Conservation (phyloP, 2,888 invertebrate genomes). For the Dryocosmus kuriphilus region DNA sequence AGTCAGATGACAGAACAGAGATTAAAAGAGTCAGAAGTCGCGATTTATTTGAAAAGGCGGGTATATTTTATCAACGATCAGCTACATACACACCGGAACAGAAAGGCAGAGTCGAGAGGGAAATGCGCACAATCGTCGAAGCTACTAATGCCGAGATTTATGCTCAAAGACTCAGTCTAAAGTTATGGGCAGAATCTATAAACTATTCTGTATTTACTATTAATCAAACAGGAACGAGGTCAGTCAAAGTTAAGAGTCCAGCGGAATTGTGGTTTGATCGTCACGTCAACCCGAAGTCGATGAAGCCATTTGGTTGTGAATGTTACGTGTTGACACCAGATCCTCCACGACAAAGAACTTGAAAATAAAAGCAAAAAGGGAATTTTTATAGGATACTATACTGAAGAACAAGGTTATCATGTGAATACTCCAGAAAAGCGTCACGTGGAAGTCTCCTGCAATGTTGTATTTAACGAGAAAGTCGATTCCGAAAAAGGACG, state of each 20-base stretch:
- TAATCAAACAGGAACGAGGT: conserved; percentile 53
- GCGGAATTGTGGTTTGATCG: conserved; percentile 18
- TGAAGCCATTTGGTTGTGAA: conserved; percentile 47
- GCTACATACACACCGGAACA: conserved; percentile 66
- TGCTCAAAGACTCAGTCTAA: conserved; percentile 51
- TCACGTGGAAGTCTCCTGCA: not conserved
- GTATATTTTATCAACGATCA: conserved; percentile 59
- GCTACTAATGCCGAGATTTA: conserved; percentile 66
- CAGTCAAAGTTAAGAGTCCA: conserved; percentile 41
- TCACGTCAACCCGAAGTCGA: not conserved
- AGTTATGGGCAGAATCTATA: conserved; percentile 60
- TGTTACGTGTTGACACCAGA: conserved; percentile 51
- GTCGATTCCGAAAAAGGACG: not conserved
- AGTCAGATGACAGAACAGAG: conserved; percentile 64
- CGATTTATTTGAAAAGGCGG: conserved; percentile 59
- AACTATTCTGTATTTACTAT: conserved; percentile 57
- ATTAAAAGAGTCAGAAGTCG: conserved; percentile 60
- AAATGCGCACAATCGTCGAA: conserved; percentile 54
- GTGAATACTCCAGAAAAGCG: not conserved
- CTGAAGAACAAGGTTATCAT: conserved; percentile 21
- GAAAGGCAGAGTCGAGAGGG: conserved; percentile 67
- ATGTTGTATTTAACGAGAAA: conserved; percentile 9
- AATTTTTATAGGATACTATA: conserved; percentile 39
- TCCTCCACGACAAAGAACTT: conserved; percentile 47
- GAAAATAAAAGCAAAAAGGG: conserved; percentile 52